A percentile compares a stretch with the other conserved stretches of the same genome.
Evolutionary conservation across 2,113 vertebrate species (phyloP).

Genomic region (Osmerus mordax): DNA sequence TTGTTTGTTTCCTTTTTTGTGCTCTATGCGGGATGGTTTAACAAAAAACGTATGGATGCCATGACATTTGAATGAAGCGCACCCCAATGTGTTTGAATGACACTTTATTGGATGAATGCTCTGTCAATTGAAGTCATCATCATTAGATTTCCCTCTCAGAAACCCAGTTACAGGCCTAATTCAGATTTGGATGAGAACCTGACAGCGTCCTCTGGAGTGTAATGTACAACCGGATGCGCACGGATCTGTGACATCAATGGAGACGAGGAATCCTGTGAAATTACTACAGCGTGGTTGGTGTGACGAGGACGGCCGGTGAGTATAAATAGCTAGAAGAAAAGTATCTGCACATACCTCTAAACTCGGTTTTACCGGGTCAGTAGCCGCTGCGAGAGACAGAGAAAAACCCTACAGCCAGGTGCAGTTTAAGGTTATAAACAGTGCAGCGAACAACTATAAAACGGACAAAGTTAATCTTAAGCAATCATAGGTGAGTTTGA

Average conservation of each 20-base stretch:
- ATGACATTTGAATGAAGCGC: neutral
- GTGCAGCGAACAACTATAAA: constrained; percentile 5
- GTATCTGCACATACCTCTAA: constrained; percentile 58
- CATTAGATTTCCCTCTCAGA: neutral
- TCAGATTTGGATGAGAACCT: constrained; percentile 18
- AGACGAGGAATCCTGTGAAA: constrained; percentile 60
- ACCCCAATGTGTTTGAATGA: neutral
- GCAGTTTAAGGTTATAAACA: neutral
- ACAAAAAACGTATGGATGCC: too few relatives aligned
- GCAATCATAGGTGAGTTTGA: constrained; percentile 47
- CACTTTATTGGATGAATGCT: constrained; percentile 15
- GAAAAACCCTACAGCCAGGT: constrained; percentile 6
- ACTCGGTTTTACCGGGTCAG: constrained; percentile 58
- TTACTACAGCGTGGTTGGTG: constrained; percentile 68
- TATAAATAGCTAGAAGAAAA: constrained; percentile 65
- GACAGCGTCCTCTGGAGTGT: constrained; percentile 37
- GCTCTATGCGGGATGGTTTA: too few relatives aligned
- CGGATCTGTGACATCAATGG: constrained; percentile 69
- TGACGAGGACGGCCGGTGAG: constrained; percentile 63
- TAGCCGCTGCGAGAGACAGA: constrained; percentile 32
- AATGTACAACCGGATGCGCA: constrained; percentile 50
- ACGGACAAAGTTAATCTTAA: constrained; percentile 20
- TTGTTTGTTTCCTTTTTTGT: neutral
- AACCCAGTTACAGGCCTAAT: neutral
- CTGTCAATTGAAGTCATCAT: constrained; percentile 8